Conservation (phyloP, 30 jellyfish, hydroid and myxozoan genomes). For the Hydractinia echinata region DNA sequence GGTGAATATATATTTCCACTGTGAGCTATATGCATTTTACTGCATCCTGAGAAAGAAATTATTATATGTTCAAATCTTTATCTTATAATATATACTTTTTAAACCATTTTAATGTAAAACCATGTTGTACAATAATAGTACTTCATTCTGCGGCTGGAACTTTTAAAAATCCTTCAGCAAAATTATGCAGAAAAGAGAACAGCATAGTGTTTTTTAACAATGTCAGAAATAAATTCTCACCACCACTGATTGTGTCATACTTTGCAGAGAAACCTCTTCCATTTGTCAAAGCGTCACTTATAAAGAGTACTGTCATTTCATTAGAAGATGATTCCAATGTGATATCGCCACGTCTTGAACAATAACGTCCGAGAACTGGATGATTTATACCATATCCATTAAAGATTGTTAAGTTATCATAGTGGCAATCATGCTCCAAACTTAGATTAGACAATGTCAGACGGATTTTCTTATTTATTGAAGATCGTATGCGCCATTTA, state of each 20-base stretch:
- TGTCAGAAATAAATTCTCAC: background rate
- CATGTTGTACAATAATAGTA: no score
- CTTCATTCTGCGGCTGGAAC: no score
- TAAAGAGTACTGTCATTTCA: conserved; percentile 55
- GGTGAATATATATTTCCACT: conserved; percentile 52
- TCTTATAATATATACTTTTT: no score
- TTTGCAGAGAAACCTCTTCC: conserved; percentile 40
- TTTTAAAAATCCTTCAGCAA: no score
- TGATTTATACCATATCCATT: conserved; percentile 66
- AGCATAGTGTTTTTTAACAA: background rate
- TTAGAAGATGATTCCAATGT: conserved; percentile 47
- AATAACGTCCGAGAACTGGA: conserved; percentile 48
- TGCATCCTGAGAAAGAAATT: conserved; percentile 43
- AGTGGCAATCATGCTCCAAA: conserved; percentile 33
- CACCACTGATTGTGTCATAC: conserved; percentile 8
- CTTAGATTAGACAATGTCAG: conserved; percentile 29
- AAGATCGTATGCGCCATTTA: conserved; percentile 61
- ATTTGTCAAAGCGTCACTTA: conserved; percentile 38
- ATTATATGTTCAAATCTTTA: no score
- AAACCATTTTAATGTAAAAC: no score
- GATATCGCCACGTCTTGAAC: conserved; percentile 51
- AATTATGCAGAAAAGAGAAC: background rate
- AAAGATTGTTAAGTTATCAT: conserved; percentile 49
- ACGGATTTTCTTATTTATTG: conserved; percentile 42
- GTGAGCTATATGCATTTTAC: conserved; percentile 46